Conservation (phyloP, 2,113 vertebrate species). For the Mormyrus lacerda region DNA sequence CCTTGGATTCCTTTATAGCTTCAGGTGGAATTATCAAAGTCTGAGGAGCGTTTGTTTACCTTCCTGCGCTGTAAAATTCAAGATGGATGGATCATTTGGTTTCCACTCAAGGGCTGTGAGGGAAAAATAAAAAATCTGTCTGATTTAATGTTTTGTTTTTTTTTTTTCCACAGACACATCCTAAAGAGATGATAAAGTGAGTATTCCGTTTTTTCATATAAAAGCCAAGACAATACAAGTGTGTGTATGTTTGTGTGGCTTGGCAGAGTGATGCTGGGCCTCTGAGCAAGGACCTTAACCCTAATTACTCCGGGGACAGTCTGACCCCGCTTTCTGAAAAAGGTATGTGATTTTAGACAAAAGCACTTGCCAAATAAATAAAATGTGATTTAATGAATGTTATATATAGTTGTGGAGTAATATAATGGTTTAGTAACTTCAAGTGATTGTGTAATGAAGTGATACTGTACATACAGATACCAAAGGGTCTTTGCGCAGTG, state of each 20-base stretch:
- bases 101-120: neutral
- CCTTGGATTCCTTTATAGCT: neutral
- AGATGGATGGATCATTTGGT: neutral
- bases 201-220: neutral
- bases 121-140: neutral
- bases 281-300: neutral
- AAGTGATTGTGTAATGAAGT: neutral
- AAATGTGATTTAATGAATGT: neutral
- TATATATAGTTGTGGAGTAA: neutral
- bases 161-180: neutral
- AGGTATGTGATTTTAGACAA: neutral
- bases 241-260: neutral
- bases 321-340: neutral
- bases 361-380: neutral
- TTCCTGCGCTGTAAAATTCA: neutral
- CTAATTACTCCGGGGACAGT: neutral
- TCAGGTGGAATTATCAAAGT: neutral
- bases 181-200: neutral
- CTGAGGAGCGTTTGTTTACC: neutral
- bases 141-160: neutral
- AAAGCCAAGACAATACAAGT: neutral
- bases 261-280: neutral
- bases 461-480: neutral
- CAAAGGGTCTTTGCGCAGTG: neutral
- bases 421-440: neutral